phyloP scores from a whole-genome alignment of 2,888 invertebrate genomes.

The Drosophila affinis region DNA sequence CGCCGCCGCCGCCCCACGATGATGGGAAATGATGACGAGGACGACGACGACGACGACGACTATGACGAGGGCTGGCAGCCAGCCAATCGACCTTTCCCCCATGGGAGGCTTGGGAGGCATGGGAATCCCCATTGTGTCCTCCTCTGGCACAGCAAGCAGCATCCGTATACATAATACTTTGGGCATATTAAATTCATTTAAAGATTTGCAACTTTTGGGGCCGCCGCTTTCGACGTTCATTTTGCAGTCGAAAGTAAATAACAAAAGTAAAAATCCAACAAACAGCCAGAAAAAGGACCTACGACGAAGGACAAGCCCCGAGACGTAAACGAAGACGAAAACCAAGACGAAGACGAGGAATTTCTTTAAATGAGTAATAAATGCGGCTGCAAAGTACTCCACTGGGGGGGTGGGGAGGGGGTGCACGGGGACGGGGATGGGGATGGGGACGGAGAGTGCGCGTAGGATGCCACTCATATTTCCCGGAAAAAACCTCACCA shows the following conservation, averaged over 20 bases:
- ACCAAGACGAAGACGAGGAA: constrained; percentile 35
- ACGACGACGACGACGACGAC: background rate
- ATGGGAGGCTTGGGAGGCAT: background rate
- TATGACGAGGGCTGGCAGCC: constrained; percentile 1
- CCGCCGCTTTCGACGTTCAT: constrained; percentile 43
- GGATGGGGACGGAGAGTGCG: no score
- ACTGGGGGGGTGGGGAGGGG: background rate
- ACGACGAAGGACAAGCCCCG: background rate
- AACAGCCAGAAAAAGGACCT: background rate
- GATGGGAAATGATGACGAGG: constrained; percentile 13
- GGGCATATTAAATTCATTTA: constrained; percentile 66
- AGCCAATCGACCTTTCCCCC: background rate
- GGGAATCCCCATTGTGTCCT: background rate
- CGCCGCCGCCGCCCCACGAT: constrained; percentile 10
- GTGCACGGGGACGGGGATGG: no score
- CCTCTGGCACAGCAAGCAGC: background rate
- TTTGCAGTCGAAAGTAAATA: constrained; percentile 66
- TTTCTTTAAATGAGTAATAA: constrained; percentile 73
- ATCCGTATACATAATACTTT: constrained; percentile 36
- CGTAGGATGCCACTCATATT: constrained; percentile 6
- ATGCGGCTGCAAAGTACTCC: constrained; percentile 54
- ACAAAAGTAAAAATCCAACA: constrained; percentile 45
- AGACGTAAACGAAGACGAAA: constrained; percentile 1
- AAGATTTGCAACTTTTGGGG: constrained; percentile 64
- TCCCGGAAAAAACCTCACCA: constrained; percentile 28